Evolutionary conservation across 2,888 invertebrate genomes (phyloP).

Genomic region (Microctonus brassicae): DNA sequence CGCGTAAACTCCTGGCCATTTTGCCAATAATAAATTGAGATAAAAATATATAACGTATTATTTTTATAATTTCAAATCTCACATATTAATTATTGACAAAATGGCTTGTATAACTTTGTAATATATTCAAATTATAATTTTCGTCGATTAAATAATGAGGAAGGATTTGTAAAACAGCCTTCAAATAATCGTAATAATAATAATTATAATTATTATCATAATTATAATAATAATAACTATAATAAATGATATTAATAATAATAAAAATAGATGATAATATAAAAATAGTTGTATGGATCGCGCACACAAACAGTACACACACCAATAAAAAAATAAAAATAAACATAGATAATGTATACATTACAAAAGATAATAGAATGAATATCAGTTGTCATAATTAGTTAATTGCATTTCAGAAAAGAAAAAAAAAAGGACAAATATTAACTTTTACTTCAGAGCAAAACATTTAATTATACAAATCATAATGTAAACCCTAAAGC

Average conservation of each 20-base stretch:
- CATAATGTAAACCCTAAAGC: constrained; percentile 51
- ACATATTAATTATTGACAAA: constrained; percentile 50
- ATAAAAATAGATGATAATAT: constrained; percentile 33
- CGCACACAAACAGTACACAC: constrained; percentile 42
- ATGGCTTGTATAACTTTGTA: constrained; percentile 53
- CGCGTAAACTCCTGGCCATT: constrained; percentile 38
- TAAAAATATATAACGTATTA: constrained; percentile 59
- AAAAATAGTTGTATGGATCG: constrained; percentile 49
- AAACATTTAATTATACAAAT: constrained; percentile 42
- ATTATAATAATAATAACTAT: not conserved
- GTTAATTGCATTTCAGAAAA: not conserved
- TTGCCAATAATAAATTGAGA: constrained; percentile 48
- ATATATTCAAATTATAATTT: constrained; percentile 43
- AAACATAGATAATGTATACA: not conserved
- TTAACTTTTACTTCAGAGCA: constrained; percentile 27
- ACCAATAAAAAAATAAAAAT: constrained; percentile 23
- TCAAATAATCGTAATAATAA: constrained; percentile 1
- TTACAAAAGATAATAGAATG: constrained; percentile 1
- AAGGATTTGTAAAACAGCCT: constrained; percentile 44
- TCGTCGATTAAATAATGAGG: constrained; percentile 40
- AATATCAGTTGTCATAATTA: not conserved
- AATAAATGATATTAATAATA: not conserved
- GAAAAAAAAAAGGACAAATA: not conserved
- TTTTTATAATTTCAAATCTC: constrained; percentile 65
- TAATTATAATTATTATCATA: not conserved